Conservation (phyloP, 1,140 invertebrate species). For the Trinorchestia longiramus region DNA sequence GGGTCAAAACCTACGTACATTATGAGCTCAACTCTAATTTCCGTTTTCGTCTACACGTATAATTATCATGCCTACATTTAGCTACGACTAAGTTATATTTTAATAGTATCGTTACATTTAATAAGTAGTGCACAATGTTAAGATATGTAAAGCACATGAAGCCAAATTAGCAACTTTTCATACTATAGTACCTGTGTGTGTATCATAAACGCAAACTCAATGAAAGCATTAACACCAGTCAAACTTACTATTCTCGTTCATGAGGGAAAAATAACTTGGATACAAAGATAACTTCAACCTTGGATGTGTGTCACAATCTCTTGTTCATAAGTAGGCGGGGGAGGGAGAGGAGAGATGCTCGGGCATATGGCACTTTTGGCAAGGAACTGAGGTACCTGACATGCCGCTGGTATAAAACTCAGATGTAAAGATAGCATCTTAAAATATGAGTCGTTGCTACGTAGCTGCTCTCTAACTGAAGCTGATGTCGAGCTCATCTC, state of each 20-base stretch:
- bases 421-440: slow-evolving; percentile 51
- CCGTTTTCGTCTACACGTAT: too few species aligned
- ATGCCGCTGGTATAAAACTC: slow-evolving; percentile 51
- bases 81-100: too few species aligned
- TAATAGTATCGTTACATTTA: too few species aligned
- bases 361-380: slow-evolving; percentile 53
- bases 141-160: too few species aligned
- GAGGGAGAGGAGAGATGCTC: neutral
- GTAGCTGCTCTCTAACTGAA: neutral
- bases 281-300: neutral
- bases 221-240: neutral
- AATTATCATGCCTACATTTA: too few species aligned
- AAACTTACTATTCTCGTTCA: neutral
- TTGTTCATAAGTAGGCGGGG: neutral
- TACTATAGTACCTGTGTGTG: too few species aligned
- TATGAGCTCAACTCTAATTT: too few species aligned
- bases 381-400: slow-evolving; percentile 39
- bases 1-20: too few species aligned
- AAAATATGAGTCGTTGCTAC: slow-evolving; percentile 51
- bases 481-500: neutral
- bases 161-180: too few species aligned
- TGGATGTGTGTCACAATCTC: neutral
- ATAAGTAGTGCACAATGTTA: too few species aligned
- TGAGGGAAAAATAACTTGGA: neutral
- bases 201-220: neutral